Conservation (phyloP, 2,797 vertebrate genomes). For the Notamacropus eugenii region DNA sequence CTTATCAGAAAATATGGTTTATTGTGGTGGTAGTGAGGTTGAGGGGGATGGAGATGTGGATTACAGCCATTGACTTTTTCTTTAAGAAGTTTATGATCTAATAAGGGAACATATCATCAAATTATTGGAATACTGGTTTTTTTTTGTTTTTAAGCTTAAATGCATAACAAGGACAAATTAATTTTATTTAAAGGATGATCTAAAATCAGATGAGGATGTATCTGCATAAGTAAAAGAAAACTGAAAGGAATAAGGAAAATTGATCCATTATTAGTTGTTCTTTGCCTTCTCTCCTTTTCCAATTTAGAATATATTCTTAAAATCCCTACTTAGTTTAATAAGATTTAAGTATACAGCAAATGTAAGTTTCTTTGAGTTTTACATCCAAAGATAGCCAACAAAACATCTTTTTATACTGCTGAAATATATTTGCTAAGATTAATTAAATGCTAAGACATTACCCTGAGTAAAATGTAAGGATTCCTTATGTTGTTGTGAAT, state of each 20-base stretch:
- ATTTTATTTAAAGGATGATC: not conserved
- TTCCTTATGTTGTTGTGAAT: not conserved
- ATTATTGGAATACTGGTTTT: not conserved
- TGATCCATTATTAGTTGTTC: not conserved
- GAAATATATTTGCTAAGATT: slow-evolving; percentile 33
- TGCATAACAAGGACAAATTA: not conserved
- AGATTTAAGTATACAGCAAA: slow-evolving; percentile 30
- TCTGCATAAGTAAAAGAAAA: not conserved
- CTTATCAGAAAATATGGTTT: not conserved
- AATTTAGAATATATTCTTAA: slow-evolving; percentile 19
- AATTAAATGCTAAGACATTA: slow-evolving; percentile 56
- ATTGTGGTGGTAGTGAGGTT: not conserved
- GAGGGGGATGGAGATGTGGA: not conserved
- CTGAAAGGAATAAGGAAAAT: not conserved
- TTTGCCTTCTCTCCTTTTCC: not conserved
- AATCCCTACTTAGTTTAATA: not conserved
- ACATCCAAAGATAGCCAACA: not conserved
- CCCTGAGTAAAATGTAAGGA: not conserved
- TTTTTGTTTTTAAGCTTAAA: not conserved
- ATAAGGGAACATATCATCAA: not conserved
- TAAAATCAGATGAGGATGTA: not conserved
- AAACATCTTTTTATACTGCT: not conserved
- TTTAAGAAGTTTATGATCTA: not conserved
- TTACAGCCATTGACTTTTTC: not conserved
- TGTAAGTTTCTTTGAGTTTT: slow-evolving; percentile 37